phyloP scores from a whole-genome alignment of 2,113 vertebrate species.

The Pagrus major region DNA sequence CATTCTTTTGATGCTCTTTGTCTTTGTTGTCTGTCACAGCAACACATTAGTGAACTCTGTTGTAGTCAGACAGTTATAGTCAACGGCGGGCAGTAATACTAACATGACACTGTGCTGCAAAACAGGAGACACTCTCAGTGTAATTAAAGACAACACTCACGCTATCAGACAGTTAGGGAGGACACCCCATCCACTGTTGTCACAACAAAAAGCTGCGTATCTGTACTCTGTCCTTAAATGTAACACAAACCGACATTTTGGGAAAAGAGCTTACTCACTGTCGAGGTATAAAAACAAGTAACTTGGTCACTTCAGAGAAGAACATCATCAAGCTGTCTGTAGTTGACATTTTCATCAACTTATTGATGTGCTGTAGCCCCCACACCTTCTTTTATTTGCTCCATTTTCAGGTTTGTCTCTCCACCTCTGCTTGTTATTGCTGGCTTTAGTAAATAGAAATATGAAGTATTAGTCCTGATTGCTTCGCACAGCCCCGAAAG shows the following conservation, averaged over 20 bases:
- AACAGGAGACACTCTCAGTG: conserved; percentile 12
- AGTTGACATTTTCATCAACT: too few relatives aligned
- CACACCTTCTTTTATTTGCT: too few relatives aligned
- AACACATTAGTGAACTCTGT: conserved; percentile 47
- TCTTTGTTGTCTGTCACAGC: conserved; percentile 28
- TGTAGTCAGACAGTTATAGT: conserved; percentile 4
- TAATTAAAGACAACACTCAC: conserved; percentile 12
- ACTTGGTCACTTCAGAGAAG: background rate
- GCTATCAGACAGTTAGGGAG: background rate
- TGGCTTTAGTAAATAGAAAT: too few relatives aligned
- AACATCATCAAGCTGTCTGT: too few relatives aligned
- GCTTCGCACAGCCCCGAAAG: too few relatives aligned
- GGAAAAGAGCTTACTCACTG: background rate
- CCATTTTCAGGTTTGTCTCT: too few relatives aligned
- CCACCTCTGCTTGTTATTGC: too few relatives aligned
- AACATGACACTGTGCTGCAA: conserved; percentile 26
- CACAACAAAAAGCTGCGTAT: background rate
- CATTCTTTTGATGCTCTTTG: conserved; percentile 49
- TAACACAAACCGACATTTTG: background rate
- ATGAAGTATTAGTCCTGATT: too few relatives aligned
- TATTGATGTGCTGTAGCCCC: too few relatives aligned
- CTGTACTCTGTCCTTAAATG: background rate
- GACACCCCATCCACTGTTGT: background rate
- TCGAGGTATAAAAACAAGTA: background rate
- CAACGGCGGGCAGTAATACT: conserved; percentile 11